Evolutionary conservation across 1,140 invertebrate species (phyloP), one percentile per base, ranked within the genome.

Genomic region (Atta cephalotes): DNA sequence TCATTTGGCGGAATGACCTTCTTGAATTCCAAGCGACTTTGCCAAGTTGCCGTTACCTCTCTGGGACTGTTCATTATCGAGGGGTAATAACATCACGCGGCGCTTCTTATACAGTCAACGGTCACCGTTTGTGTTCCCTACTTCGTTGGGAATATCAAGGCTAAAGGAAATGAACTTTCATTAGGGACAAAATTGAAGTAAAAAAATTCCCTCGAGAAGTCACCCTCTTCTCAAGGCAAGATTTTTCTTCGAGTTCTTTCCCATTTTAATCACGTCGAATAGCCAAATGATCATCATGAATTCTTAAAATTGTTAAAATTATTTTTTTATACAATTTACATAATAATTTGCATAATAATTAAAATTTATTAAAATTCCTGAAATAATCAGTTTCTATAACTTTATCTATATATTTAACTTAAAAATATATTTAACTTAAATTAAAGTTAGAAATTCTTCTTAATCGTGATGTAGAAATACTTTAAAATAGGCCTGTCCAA

Each of bases 131-230:
- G 31, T 58, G 62, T 39, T 60, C 35, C 56, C 7, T 53, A n/a
- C 53, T 58, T 81, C 58, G 31, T 53, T 28, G 65, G 77, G 66
- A 68, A 60, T 74, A 82, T 62, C 77, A 85, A 90, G 81, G 89
- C 77, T 90, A 68, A 60, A 90, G 89, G 89, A 90, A 90, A 90
- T 90, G 89, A 90, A 90, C 77, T 88, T 88, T 79, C 77, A 53
- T n/a, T 25, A 28, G 63, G 25, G 39, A 51, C 49, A 88, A 88
- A 90, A 90, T 77, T 78, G 60, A 21, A 79, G 60, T 53, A 62
- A 65, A 71, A 77, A 88, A 70, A 28, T 87, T 88, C 87, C n/a
- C 76, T 66, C 10, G 66, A 62, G 84, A 14, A 58, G 14, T 58
- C 60, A 28, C 39, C 63, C 74, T 77, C 74, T 74, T 76, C 65